Conservation (phyloP, 2,113 vertebrate genomes). For the Chamaea fasciata region DNA sequence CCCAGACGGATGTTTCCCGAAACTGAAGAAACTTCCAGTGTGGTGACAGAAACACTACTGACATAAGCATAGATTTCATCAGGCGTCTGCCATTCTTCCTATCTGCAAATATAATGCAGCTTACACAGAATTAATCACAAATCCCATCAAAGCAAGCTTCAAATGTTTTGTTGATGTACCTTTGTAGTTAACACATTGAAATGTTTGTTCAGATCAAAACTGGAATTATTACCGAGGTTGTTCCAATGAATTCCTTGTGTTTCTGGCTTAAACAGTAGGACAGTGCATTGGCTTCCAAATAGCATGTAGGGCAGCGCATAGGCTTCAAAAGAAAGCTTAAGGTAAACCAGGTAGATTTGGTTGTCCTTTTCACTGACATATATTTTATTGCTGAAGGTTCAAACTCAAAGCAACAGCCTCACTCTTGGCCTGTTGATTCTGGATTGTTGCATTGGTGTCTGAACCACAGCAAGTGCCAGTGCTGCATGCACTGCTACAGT, state of each 20-base stretch:
- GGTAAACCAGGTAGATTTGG: not conserved
- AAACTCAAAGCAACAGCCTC: not conserved
- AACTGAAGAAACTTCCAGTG: not conserved
- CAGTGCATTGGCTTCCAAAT: not conserved
- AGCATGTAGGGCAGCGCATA: not conserved
- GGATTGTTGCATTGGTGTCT: not conserved
- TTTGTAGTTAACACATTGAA: not conserved
- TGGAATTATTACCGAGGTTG: not conserved
- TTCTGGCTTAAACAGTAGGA: not conserved
- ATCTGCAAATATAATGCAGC: not conserved
- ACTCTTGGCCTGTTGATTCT: not conserved
- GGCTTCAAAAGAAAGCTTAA: not conserved
- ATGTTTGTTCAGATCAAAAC: not conserved
- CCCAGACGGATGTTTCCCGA: not conserved
- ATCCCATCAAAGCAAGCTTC: not conserved
- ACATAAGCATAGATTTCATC: not conserved
- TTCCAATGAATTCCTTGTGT: not conserved
- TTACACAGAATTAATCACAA: not conserved
- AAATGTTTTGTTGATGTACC: not conserved
- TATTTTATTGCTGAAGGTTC: not conserved
- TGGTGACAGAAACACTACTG: not conserved
- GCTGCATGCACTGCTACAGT: not conserved
- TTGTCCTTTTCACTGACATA: not conserved
- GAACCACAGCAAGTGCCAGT: not conserved
- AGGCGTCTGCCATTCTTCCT: not conserved